These are phyloP conservation scores for Gymnoscelis rufifasciata DNA, from an alignment of 2,888 invertebrate genomes.

Conservation along the genomic window DNA sequence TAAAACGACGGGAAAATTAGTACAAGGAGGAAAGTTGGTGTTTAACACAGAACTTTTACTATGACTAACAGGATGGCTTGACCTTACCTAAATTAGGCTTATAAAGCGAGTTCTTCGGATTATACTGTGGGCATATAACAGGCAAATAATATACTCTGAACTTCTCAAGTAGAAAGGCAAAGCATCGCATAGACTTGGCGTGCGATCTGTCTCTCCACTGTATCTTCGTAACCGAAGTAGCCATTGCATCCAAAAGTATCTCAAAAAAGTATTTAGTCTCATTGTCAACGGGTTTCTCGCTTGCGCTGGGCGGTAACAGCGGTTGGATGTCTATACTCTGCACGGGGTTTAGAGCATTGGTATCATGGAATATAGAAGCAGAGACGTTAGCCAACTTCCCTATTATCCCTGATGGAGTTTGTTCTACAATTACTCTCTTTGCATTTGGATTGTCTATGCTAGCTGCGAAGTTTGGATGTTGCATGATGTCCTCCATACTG, in stretches of 20 bases:
- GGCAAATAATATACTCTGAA: conserved; percentile 95
- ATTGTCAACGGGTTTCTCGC: conserved; percentile 91
- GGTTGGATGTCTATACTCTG: conserved; percentile 88
- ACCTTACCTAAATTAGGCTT: conserved; percentile 86
- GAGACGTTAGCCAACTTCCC: conserved; percentile 79
- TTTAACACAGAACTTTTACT: no score
- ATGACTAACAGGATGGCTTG: no score
- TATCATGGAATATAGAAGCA: conserved; percentile 86
- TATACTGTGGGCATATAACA: conserved; percentile 93
- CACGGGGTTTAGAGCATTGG: conserved; percentile 85
- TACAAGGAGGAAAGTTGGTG: no score
- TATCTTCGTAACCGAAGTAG: conserved; percentile 91
- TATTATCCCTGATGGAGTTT: conserved; percentile 73
- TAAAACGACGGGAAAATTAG: no score
- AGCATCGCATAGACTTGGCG: conserved; percentile 88
- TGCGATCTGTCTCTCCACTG: conserved; percentile 93
- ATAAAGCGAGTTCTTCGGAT: conserved; percentile 87
- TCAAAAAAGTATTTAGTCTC: conserved; percentile 92
- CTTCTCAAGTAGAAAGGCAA: conserved; percentile 93
- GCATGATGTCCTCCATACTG: conserved; percentile 77
- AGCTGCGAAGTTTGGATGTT: conserved; percentile 77
- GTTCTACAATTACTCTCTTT: conserved; percentile 73
- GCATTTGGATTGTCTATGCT: conserved; percentile 56
- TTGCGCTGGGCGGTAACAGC: conserved; percentile 88
- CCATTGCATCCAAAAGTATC: conserved; percentile 92